A percentile compares a stretch with the other conserved stretches of the same genome.
phyloP scores from a whole-genome alignment of 2,888 invertebrate species.

The Camptogramma bilineatum region DNA sequence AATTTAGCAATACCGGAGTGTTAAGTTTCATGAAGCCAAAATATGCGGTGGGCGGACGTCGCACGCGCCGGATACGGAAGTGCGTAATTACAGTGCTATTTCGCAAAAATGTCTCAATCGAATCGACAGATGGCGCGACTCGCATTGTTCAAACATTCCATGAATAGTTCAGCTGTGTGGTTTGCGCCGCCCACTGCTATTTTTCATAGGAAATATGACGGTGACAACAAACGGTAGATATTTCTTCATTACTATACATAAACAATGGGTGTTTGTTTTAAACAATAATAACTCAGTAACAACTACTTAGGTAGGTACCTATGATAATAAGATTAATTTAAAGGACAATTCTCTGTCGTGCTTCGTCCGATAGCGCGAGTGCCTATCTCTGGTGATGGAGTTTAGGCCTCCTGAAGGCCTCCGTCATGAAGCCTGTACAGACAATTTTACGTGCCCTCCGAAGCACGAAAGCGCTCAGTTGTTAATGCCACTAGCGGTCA shows the following conservation, averaged over 20 bases:
- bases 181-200: slow-evolving; percentile 64
- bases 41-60: slow-evolving; percentile 71
- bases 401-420: too few relatives aligned
- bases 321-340: not conserved
- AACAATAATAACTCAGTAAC: not conserved
- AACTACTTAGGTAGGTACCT: not conserved
- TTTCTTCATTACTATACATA: not conserved
- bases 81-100: slow-evolving; percentile 79
- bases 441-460: too few relatives aligned
- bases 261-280: not conserved
- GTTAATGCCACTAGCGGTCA: too few relatives aligned
- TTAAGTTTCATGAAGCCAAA: slow-evolving; percentile 66
- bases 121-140: slow-evolving; percentile 76
- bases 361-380: not conserved
- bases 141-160: slow-evolving; percentile 71
- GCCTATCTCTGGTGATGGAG: too few relatives aligned
- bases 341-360: too few relatives aligned
- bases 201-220: slow-evolving; percentile 41
- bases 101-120: slow-evolving; percentile 83
- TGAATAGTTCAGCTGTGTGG: slow-evolving; percentile 73
- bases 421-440: too few relatives aligned
- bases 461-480: too few relatives aligned
- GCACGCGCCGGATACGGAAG: slow-evolving; percentile 83
- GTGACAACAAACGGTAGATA: slow-evolving; percentile 23
- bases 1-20: slow-evolving; percentile 54